Percentiles rank a stretch among this genome's conserved stretches.
phyloP scores from a whole-genome alignment of 23 tunicate species.

The Ciona savignyi region DNA sequence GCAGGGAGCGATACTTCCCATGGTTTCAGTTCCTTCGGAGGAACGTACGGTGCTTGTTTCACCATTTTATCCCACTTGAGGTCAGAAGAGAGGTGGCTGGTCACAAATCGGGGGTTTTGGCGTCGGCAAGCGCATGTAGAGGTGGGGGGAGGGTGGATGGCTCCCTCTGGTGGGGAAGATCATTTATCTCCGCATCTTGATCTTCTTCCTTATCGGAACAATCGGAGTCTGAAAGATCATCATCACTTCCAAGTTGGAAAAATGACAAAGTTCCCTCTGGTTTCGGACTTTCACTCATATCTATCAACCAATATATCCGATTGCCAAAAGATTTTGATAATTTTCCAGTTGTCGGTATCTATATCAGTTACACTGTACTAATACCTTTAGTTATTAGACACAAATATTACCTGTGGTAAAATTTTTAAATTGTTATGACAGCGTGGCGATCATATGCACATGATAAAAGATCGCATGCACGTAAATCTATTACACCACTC shows the following conservation, averaged over 20 bases:
- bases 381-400: no score
- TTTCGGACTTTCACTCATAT: neutral
- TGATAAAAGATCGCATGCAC: no score
- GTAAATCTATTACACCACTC: no score
- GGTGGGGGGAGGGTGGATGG: constrained; percentile 53
- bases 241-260: neutral
- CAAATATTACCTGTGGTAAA: no score
- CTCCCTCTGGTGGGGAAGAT: neutral
- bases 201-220: neutral
- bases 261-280: neutral
- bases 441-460: no score
- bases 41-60: constrained; percentile 75
- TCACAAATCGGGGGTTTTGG: constrained; percentile 77
- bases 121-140: constrained; percentile 35
- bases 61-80: constrained; percentile 78
- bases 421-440: no score
- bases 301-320: neutral
- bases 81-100: constrained; percentile 33
- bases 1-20: constrained; percentile 71
- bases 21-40: constrained; percentile 80
- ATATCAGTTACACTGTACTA: no score
- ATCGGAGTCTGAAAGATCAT: neutral
- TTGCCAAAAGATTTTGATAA: no score
- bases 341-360: no score
- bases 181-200: neutral